A percentile compares a stretch with the other conserved stretches of the same genome.
These are phyloP conservation scores for Danaus melanippus DNA, from an alignment of 1,140 invertebrate genomes.

Conservation along the genomic window DNA sequence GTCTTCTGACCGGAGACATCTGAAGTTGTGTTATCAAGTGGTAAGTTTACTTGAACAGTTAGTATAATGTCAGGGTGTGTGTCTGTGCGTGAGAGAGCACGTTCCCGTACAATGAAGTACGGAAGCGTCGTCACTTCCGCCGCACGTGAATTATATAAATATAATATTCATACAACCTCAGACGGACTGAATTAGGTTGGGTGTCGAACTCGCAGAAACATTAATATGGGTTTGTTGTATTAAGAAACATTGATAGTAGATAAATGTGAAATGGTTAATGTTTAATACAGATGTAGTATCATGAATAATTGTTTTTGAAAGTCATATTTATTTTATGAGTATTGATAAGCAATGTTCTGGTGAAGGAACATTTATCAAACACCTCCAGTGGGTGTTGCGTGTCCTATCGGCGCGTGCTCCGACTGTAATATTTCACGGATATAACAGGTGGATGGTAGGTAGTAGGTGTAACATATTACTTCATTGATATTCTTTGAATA, in stretches of 20 bases:
- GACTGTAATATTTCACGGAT: constrained; percentile 15
- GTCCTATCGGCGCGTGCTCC: constrained; percentile 1
- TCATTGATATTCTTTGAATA: constrained; percentile 17
- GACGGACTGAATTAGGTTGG: background rate
- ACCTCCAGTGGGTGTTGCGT: too few species aligned
- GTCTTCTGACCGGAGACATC: too few species aligned
- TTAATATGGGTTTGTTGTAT: background rate
- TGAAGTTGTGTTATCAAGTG: too few species aligned
- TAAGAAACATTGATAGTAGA: constrained; percentile 1
- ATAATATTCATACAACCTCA: background rate
- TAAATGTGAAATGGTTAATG: background rate
- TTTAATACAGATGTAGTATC: background rate
- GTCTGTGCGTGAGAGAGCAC: constrained; percentile 12
- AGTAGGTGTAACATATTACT: background rate
- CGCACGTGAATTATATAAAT: constrained; percentile 9
- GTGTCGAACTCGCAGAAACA: constrained; percentile 1
- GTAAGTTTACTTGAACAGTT: too few species aligned
- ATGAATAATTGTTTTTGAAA: constrained; percentile 5
- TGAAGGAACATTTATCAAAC: too few species aligned
- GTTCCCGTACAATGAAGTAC: constrained; percentile 16
- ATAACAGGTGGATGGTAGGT: constrained; percentile 6
- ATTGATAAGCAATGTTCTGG: background rate
- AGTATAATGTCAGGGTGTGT: background rate
- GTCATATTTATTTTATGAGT: too few species aligned
- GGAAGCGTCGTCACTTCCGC: constrained; percentile 22